Base-by-base conservation (phyloP, 2,797 vertebrate genomes). In the Rhinatrema bivittatum region DNA sequence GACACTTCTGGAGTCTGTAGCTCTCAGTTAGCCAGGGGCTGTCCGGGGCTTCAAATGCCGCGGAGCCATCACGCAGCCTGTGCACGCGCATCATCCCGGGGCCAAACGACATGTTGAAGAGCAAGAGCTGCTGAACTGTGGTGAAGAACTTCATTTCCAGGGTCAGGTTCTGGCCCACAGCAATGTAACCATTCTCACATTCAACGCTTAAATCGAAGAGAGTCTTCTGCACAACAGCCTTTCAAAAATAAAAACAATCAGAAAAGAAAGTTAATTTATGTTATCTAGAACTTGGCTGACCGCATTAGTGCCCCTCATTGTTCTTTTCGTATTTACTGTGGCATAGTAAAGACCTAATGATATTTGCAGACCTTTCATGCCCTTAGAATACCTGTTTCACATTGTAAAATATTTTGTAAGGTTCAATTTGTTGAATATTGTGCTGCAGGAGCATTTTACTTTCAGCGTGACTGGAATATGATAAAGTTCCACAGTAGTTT, bases 1-100 rank as follows among this genome's bases (percentile, higher is more conserved):
- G 27, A 32, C 66, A 74, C 50, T 49, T 37, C 28, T 56, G 32
- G 4, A n/a, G 16, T 15, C 36, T 50, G 16, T 37, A 64, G 14
- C 4, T 20, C 28, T 42, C 38, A 25, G 39, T 20, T 37, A 29
- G 44, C 14, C 33, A 39, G 8, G 65, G 25, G 21, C 40, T 39
- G 16, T 40, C 26, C 1, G 29, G 18, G 22, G 25, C 17, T n/a
- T 26, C 19, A 10, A 36, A 10, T 7, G n/a, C 39, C 16, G 38
- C 25, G 3, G 32, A 33, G 13, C 35, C 14, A 13, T 27, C 32
- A 9, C 27, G 24, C 17, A 54, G 34, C 13, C 13, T 16, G 27
- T 39, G 32, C 11, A 19, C 38, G 24, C 50, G 39, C 23, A 30
- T 36, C 16, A 22, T 21, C 17, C 28, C 38, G 5, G 30, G 19